Base-by-base conservation (phyloP, 2,113 vertebrate genomes). In the Acanthochromis polyacanthus region DNA sequence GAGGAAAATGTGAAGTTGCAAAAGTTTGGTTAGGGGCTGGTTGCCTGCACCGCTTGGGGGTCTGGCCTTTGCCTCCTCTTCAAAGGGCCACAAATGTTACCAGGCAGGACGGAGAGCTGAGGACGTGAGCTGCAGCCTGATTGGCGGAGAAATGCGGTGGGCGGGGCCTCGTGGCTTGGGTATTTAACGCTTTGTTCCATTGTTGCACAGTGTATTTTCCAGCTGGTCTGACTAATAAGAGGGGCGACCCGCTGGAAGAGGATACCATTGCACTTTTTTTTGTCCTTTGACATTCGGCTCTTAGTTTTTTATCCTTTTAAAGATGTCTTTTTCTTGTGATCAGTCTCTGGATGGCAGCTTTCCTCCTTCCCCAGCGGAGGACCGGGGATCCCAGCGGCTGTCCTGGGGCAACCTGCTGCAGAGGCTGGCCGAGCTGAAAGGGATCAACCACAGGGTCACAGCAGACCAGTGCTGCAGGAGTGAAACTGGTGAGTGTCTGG, bases 91-190 rank as follows among this genome's bases (percentile, higher is more conserved):
- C 32, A 73, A 20, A 81, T 92, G 95, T 96, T 92, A 92, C 96
- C 91, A 91, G 95, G 96, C 95, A 95, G 93, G 92, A 85, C 90
- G 87, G 89, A 92, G 94, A 85, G 94, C 91, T 91, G 93, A 63
- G 94, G 93, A 97, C 97, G 96, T 97, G 96, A 89, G 87, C 91
- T 88, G 23, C 20, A 50, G 57, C 12, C 56, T 90, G 38, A 98
- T 97, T 97, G 97, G 97, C 16, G 32, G 6, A 77, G 20, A 82
- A 88, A 71, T 38, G 0, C 1, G 10, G 12, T 43, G 72, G 89
- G 93, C 78, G 88, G 45, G 7, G 70, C 56, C 0, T 43, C 3
- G 10, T 0, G 23, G 43, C 48, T 16, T 6, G 3, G 40, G 23
- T 92, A 91, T 89, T 81, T 91, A 93, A 81, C 0, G 82, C 84